Percentiles rank a stretch among this genome's conserved stretches.
Conservation (phyloP, 2,113 vertebrate genomes). For the Embiotoca jacksoni region DNA sequence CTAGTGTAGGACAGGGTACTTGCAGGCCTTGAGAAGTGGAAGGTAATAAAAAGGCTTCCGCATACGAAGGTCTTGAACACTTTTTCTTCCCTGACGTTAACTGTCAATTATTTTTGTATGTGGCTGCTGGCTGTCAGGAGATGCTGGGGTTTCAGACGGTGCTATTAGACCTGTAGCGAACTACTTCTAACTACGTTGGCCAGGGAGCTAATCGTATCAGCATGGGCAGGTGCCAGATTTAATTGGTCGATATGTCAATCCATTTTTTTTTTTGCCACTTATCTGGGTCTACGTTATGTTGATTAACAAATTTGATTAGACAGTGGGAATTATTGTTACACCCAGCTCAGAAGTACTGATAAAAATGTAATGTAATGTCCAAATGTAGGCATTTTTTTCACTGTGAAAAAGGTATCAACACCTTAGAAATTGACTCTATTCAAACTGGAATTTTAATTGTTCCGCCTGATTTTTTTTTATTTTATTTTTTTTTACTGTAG, state of each 20-base stretch:
- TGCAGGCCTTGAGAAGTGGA: neutral
- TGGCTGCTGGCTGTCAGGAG: too few species aligned
- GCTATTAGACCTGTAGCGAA: neutral
- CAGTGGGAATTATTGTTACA: neutral
- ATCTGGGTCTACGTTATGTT: neutral
- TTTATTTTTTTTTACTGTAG: neutral
- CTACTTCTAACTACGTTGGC: neutral
- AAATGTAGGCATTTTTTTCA: too few species aligned
- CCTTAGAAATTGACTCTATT: neutral
- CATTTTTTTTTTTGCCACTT: neutral
- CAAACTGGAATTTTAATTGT: neutral
- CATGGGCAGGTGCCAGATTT: neutral
- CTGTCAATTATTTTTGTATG: too few species aligned
- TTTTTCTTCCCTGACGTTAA: neutral
- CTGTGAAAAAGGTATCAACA: neutral
- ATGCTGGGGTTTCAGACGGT: neutral
- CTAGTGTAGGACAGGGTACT: neutral
- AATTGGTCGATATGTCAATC: neutral
- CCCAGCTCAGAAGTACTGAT: too few species aligned
- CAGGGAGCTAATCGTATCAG: neutral
- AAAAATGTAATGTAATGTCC: too few species aligned
- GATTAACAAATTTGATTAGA: neutral
- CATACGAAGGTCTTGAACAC: neutral
- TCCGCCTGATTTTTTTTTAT: neutral
- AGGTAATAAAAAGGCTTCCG: neutral